Evolutionary conservation across 2,888 invertebrate species (phyloP).

Genomic region (Slavum lentiscoides): DNA sequence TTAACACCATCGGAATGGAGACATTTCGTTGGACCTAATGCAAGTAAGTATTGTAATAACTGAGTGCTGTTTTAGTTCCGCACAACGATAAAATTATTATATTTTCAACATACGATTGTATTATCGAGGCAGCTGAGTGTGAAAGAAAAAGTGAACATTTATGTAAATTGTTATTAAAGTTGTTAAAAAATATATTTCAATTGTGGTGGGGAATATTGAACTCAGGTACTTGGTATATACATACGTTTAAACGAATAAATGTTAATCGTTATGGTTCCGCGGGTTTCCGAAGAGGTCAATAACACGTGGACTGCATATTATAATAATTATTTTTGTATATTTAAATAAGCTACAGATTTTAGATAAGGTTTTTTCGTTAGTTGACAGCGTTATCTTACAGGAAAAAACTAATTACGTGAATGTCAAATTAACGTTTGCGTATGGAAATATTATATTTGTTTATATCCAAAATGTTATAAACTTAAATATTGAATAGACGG

Average conservation of each 20-base stretch:
- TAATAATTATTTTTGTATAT: conserved; percentile 6
- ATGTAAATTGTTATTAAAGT: conserved; percentile 25
- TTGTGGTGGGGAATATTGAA: background rate
- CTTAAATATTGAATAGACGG: background rate
- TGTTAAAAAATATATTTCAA: conserved; percentile 33
- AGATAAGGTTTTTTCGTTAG: conserved; percentile 18
- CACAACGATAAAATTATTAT: background rate
- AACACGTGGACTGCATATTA: conserved; percentile 31
- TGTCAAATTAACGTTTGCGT: conserved; percentile 6
- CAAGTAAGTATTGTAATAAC: conserved; percentile 4
- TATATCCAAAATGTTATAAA: background rate
- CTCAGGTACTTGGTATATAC: background rate
- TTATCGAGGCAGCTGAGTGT: background rate
- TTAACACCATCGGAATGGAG: conserved; percentile 51
- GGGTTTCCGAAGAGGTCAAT: conserved; percentile 50
- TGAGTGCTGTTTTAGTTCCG: conserved; percentile 17
- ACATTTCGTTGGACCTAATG: conserved; percentile 40
- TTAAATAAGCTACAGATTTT: conserved; percentile 23
- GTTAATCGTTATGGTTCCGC: conserved; percentile 47
- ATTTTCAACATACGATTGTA: background rate
- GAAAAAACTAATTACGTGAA: conserved; percentile 36
- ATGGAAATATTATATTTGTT: background rate
- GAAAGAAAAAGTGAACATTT: conserved; percentile 41
- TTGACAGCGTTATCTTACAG: conserved; percentile 38
- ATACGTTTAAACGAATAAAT: conserved; percentile 26